Percentiles rank a stretch among this genome's conserved stretches.
These are phyloP conservation scores for Poeciliopsis presidionis DNA, from an alignment of 2,797 vertebrate genomes.

Conservation along the genomic window DNA sequence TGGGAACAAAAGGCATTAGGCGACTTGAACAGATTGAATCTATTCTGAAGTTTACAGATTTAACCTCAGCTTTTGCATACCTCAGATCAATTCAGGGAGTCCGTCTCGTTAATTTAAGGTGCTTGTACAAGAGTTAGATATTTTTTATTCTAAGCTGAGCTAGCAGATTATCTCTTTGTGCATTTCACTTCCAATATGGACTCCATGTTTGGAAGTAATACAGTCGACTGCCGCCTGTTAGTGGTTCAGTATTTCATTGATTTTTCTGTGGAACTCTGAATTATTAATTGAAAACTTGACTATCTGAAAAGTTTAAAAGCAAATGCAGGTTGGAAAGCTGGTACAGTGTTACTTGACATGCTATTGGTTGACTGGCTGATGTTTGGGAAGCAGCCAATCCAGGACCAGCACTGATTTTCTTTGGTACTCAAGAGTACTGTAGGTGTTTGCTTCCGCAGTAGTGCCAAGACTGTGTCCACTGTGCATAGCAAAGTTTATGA, in stretches of 20 bases:
- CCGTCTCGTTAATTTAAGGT: constrained; percentile 16
- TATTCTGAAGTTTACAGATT: constrained; percentile 12
- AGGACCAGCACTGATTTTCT: neutral
- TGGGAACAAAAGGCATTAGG: constrained; percentile 21
- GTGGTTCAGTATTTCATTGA: neutral
- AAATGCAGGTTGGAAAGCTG: neutral
- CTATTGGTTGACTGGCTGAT: too few species aligned
- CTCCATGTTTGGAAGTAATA: constrained; percentile 29
- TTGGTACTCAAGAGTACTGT: neutral
- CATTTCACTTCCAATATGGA: constrained; percentile 30
- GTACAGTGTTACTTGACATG: neutral
- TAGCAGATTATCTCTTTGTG: constrained; percentile 40
- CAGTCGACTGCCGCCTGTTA: neutral
- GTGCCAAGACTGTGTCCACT: neutral
- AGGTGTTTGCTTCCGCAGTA: neutral
- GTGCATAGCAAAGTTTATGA: neutral
- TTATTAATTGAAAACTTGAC: neutral
- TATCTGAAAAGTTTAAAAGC: neutral
- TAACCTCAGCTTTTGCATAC: constrained; percentile 26
- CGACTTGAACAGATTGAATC: constrained; percentile 16
- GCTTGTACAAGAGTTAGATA: constrained; percentile 18
- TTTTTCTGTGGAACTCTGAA: neutral
- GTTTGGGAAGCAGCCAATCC: neutral
- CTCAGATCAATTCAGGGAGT: constrained; percentile 24
- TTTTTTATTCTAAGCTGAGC: constrained; percentile 30